Evolutionary conservation across 2,113 vertebrate genomes (phyloP).

Genomic region (Dipodomys spectabilis): DNA sequence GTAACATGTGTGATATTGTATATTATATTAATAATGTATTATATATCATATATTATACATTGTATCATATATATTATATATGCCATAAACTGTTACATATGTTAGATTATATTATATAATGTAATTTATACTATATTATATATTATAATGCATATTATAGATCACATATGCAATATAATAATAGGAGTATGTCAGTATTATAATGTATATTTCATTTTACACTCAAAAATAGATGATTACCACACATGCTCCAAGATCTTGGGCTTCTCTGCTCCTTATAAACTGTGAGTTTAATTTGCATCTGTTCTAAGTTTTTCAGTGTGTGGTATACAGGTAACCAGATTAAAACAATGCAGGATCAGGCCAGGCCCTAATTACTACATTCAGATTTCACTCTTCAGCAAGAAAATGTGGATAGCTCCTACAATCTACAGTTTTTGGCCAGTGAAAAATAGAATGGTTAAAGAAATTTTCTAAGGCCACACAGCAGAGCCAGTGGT

Average conservation of each 20-base stretch:
- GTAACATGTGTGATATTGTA: too few species aligned
- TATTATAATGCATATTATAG: too few species aligned
- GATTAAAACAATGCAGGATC: too few species aligned
- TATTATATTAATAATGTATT: too few species aligned
- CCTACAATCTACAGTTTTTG: neutral
- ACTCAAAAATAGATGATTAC: neutral
- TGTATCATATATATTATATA: too few species aligned
- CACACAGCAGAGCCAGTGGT: neutral
- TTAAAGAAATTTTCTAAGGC: neutral
- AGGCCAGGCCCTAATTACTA: neutral
- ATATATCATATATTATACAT: too few species aligned
- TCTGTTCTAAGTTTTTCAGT: neutral
- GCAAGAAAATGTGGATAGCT: rapidly evolving
- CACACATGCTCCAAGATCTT: neutral
- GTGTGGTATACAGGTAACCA: neutral
- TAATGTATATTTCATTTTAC: too few species aligned
- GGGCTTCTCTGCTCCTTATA: neutral
- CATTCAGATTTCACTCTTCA: rapidly evolving
- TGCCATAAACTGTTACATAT: too few species aligned
- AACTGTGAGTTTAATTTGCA: neutral
- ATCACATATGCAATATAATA: too few species aligned
- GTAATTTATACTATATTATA: too few species aligned
- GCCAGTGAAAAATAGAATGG: neutral
- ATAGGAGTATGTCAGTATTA: too few species aligned
- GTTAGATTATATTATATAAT: too few species aligned